phyloP scores from a whole-genome alignment of 1,140 invertebrate genomes.

The Dysdera silvatica region DNA sequence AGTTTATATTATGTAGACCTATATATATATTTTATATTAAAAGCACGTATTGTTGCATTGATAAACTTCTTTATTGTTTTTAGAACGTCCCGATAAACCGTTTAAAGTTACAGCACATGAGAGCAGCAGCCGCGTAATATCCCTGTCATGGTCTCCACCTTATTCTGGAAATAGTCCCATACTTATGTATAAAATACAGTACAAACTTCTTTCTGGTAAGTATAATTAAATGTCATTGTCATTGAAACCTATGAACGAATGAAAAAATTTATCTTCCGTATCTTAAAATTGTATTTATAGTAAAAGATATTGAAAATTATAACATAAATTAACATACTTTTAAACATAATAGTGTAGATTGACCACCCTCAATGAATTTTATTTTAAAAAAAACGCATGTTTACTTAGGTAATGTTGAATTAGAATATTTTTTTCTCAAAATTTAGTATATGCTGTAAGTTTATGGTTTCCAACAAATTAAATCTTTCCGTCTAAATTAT shows the following conservation, averaged over 20 bases:
- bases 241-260: too few relatives aligned
- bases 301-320: background rate
- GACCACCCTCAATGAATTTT: background rate
- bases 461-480: too few relatives aligned
- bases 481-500: too few relatives aligned
- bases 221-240: background rate
- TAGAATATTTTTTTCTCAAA: too few relatives aligned
- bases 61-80: slow-evolving; percentile 39
- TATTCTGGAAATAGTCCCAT: slow-evolving; percentile 38
- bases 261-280: too few relatives aligned
- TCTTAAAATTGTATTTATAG: too few relatives aligned
- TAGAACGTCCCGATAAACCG: slow-evolving; percentile 47
- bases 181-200: slow-evolving; percentile 32
- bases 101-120: slow-evolving; percentile 31
- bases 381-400: too few relatives aligned
- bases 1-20: too few relatives aligned
- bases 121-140: slow-evolving; percentile 25
- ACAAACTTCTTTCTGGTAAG: slow-evolving; percentile 17
- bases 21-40: background rate
- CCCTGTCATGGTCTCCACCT: slow-evolving; percentile 32
- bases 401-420: too few relatives aligned
- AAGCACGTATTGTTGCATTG: background rate
- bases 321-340: background rate
- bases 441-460: too few relatives aligned
- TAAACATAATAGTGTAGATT: background rate